Conservation (phyloP, 2,797 vertebrate species). For the Poecilia gillii region DNA sequence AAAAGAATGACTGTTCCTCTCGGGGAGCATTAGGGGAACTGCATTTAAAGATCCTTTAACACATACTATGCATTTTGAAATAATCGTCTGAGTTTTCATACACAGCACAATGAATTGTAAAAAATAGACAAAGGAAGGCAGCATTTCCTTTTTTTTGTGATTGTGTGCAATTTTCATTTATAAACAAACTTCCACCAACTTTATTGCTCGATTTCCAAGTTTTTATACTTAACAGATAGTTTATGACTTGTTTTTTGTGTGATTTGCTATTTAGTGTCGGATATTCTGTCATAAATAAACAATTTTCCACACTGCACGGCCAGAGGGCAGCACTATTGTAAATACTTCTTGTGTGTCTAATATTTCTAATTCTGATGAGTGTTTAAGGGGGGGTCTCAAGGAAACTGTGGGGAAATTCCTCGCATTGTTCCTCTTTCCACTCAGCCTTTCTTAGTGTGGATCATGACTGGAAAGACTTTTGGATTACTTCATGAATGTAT, state of each 20-base stretch:
- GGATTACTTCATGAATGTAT: not conserved
- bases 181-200: conserved; percentile 48
- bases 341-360: not conserved
- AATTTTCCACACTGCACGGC: conserved; percentile 35
- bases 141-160: not conserved
- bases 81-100: not conserved
- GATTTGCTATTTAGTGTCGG: conserved; percentile 24
- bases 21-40: not conserved
- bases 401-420: conserved; percentile 67
- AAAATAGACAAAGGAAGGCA: not conserved
- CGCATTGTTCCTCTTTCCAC: conserved; percentile 67
- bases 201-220: conserved; percentile 9
- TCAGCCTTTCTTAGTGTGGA: conserved; percentile 9
- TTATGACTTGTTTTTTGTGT: conserved; percentile 16
- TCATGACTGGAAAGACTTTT: not conserved
- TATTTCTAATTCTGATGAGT: conserved; percentile 5
- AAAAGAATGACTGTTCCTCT: not conserved
- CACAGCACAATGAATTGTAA: not conserved
- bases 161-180: not conserved
- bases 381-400: conserved; percentile 10
- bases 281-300: conserved; percentile 24
- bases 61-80: not conserved
- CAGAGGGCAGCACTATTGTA: conserved; percentile 66
- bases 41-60: not conserved
- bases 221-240: conserved; percentile 35